Percentiles rank a stretch among this genome's conserved stretches.
Conservation (phyloP, 2,113 vertebrate species). For the Crotalus tigris region DNA sequence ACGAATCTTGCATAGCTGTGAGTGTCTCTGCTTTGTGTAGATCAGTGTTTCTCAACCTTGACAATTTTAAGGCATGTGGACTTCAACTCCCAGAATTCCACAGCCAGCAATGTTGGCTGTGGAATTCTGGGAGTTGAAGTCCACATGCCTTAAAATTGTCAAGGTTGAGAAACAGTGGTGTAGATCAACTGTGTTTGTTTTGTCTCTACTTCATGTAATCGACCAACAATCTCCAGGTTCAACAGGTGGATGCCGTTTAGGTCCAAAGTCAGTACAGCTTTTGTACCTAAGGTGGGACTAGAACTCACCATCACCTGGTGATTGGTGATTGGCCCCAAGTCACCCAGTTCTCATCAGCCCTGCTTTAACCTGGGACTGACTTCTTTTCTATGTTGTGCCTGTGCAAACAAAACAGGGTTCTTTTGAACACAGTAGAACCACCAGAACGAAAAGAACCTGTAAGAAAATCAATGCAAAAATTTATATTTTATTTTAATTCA, state of each 20-base stretch:
- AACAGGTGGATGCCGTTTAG: neutral
- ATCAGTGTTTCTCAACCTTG: no score
- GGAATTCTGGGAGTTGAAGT: no score
- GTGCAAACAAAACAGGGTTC: neutral
- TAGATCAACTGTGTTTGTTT: neutral
- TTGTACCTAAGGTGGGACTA: neutral
- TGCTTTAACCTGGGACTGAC: neutral
- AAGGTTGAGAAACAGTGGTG: neutral
- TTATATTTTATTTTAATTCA: conserved; percentile 94
- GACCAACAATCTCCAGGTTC: neutral
- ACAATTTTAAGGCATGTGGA: no score
- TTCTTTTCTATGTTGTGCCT: neutral
- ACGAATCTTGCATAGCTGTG: neutral
- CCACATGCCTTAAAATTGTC: no score
- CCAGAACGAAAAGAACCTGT: conserved; percentile 32
- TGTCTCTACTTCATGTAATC: no score
- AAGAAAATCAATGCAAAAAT: conserved; percentile 82
- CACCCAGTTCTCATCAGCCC: neutral
- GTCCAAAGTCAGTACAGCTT: neutral
- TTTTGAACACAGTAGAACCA: neutral
- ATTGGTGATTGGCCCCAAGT: neutral
- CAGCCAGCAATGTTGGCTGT: no score
- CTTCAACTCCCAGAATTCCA: no score
- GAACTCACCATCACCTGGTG: neutral
- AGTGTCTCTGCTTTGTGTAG: neutral